Percentiles rank a stretch among this genome's conserved stretches.
Evolutionary conservation across 2,797 vertebrate genomes (phyloP).

Genomic region (Ctenopoma multispine): DNA sequence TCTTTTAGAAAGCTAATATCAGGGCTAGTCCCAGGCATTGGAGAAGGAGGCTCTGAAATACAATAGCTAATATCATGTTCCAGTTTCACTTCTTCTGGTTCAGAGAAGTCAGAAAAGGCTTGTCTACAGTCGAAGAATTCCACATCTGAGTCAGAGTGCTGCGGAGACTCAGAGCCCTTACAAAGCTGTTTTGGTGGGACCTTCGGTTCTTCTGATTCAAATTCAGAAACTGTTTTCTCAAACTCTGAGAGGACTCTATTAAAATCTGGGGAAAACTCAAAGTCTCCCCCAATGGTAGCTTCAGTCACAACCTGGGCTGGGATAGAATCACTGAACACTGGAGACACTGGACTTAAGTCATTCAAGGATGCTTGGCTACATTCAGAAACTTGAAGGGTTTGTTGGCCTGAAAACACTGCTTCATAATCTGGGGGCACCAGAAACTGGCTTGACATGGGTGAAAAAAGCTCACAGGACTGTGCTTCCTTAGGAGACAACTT

Average conservation of each 20-base stretch:
- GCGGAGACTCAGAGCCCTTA: conserved; percentile 47
- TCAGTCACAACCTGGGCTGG: conserved; percentile 37
- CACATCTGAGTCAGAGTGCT: conserved; percentile 70
- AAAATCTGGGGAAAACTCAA: conserved; percentile 65
- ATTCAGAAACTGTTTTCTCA: conserved; percentile 57
- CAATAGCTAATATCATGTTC: conserved; percentile 55
- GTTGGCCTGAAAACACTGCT: conserved; percentile 63
- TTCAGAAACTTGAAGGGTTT: conserved; percentile 57
- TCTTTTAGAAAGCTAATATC: conserved; percentile 46
- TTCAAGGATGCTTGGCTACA: conserved; percentile 39
- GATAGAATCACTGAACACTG: conserved; percentile 52
- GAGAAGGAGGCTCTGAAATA: conserved; percentile 75
- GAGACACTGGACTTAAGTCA: conserved; percentile 59
- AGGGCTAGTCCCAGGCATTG: conserved; percentile 60
- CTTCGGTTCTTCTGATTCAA: conserved; percentile 36
- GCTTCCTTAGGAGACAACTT: conserved; percentile 22
- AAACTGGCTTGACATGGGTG: conserved; percentile 61
- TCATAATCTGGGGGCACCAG: conserved; percentile 64
- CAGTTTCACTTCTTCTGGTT: conserved; percentile 64
- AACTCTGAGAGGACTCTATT: conserved; percentile 65
- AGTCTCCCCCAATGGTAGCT: conserved; percentile 6
- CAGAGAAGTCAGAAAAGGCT: conserved; percentile 75
- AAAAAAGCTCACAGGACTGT: conserved; percentile 56
- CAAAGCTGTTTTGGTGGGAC: conserved; percentile 4
- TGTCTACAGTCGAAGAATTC: conserved; percentile 85